A percentile compares a stretch with the other conserved stretches of the same genome.
phyloP scores from a whole-genome alignment of 2,888 invertebrate species.

The Choristoneura rosaceana region DNA sequence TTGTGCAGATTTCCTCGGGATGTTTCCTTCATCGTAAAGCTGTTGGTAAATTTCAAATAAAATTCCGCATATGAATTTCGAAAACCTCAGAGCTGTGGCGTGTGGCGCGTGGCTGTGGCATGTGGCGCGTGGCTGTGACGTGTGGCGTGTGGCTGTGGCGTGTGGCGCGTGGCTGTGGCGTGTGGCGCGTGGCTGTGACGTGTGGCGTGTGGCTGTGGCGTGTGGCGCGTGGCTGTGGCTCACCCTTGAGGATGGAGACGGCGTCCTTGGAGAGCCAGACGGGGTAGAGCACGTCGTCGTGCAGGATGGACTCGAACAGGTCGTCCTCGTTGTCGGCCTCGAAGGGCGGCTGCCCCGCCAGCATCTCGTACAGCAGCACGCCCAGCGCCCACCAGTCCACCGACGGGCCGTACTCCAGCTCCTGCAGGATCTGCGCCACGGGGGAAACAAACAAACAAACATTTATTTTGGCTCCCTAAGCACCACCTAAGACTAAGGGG shows the following conservation, averaged over 20 bases:
- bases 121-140: background rate
- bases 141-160: background rate
- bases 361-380: constrained; percentile 99
- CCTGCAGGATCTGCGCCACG: constrained; percentile 95
- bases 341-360: constrained; percentile 99
- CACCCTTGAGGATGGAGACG: constrained; percentile 77
- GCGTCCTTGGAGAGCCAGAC: constrained; percentile 90
- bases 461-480: too few species aligned
- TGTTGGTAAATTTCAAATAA: too few species aligned
- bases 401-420: constrained; percentile 95
- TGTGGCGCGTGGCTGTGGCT: background rate
- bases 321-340: constrained; percentile 99
- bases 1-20: too few species aligned
- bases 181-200: background rate
- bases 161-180: background rate
- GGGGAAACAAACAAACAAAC: too few species aligned
- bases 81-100: too few species aligned
- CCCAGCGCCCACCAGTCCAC: constrained; percentile 99
- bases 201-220: background rate
- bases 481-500: too few species aligned
- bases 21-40: too few species aligned
- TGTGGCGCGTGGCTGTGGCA: background rate
- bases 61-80: too few species aligned
- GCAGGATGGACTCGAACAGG: constrained; percentile 98
- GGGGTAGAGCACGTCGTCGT: constrained; percentile 99